Evolutionary conservation across 2,888 invertebrate genomes (phyloP), one percentile per base, ranked within the genome.

Genomic region (Coleophora deauratella): DNA sequence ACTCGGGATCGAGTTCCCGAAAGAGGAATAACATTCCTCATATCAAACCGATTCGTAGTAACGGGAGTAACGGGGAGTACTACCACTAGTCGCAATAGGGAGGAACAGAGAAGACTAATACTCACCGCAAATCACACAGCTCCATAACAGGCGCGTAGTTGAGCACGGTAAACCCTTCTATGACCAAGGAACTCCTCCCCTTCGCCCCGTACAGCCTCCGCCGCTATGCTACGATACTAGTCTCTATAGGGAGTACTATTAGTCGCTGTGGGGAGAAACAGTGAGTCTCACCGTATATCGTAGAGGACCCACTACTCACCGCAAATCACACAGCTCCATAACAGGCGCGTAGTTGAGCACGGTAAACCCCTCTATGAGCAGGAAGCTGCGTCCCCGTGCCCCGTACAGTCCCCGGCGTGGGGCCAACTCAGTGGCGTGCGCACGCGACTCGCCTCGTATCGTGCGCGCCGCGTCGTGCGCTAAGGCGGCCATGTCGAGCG

Each of bases 101-200:
- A n/a, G n/a, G n/a, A n/a, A n/a, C n/a, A n/a, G n/a, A n/a, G n/a
- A n/a, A n/a, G n/a, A n/a, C n/a, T n/a, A n/a, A n/a, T 27, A 45
- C 66, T 59, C n/a, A 80, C 81, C 72, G 92, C 13, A 91, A 63
- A 59, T 92, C 80, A 62, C 93, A 94, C 15, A 94, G 57, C 11
- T 90, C 85, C 38, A 87, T 57, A 31, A 94, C 72, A n/a, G 91
- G 89, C 40, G 88, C 82, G 58, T 90, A 91, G 62, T 91, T 91
- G 49, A 93, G 89, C 33, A 93, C 88, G 6, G 91, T 88, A 66
- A 95, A 94, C 0, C 95, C 95, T 63, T 95, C 95, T 0, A 93
- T 52, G 1, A 95, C 86, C 9, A 95, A 62, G 46, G 94, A 73
- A 53, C 81, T 87, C 42, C 67, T 77, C 6, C 62, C 72, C 0